Conservation (phyloP, 2,797 vertebrate genomes). For the Meda fulgida region DNA sequence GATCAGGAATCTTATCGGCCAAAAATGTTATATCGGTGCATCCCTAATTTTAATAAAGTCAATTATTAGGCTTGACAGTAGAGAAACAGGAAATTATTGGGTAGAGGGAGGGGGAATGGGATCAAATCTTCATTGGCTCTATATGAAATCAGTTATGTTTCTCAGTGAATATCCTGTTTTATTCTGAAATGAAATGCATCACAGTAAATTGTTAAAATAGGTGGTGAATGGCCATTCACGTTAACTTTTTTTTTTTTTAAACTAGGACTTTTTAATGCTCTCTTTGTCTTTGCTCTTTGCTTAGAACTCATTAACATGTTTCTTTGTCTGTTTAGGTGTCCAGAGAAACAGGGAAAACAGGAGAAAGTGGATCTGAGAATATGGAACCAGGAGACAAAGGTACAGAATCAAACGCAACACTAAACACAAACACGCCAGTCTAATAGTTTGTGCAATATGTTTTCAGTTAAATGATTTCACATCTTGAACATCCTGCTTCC, state of each 20-base stretch:
- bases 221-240: neutral
- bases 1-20: too few relatives aligned
- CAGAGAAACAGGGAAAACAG: conserved; percentile 71
- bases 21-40: too few relatives aligned
- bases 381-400: conserved; percentile 74
- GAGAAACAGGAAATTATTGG: neutral
- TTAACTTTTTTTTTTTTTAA: neutral
- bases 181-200: neutral
- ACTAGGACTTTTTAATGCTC: neutral
- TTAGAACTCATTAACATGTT: conserved; percentile 15
- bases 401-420: conserved; percentile 47
- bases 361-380: conserved; percentile 73
- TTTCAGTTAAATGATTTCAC: neutral
- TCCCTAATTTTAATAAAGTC: neutral
- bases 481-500: conserved; percentile 31
- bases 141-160: neutral
- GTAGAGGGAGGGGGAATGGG: neutral
- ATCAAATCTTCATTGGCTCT: neutral
- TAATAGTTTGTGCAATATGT: conserved; percentile 5
- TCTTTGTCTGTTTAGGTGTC: conserved; percentile 75
- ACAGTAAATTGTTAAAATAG: neutral
- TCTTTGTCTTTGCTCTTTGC: neutral
- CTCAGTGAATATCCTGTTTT: neutral
- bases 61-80: neutral
- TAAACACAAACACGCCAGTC: too few relatives aligned